Evolutionary conservation across 1,140 invertebrate species (phyloP).

Genomic region (Macrobrachium nipponense): DNA sequence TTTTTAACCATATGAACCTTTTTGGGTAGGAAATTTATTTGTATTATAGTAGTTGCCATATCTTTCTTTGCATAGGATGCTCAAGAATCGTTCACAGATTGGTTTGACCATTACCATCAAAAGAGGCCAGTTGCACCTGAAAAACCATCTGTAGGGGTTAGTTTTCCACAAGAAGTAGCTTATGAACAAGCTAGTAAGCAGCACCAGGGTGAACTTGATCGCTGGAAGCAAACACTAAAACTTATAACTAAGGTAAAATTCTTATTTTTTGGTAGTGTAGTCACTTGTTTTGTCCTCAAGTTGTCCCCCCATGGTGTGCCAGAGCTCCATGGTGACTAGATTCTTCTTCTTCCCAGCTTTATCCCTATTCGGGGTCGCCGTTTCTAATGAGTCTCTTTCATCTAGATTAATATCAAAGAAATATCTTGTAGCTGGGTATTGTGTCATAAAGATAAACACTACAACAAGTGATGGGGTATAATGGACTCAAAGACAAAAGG

Average conservation of each 20-base stretch:
- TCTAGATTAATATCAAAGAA: too few species aligned
- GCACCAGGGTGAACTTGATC: conserved; percentile 80
- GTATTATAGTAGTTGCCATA: neutral
- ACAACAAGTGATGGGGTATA: too few species aligned
- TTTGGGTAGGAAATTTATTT: neutral
- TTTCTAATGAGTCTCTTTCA: too few species aligned
- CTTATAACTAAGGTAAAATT: conserved; percentile 75
- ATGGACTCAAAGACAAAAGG: too few species aligned
- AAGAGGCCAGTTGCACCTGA: conserved; percentile 75
- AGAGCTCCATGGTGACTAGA: too few species aligned
- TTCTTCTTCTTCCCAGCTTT: too few species aligned
- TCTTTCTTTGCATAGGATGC: conserved; percentile 73
- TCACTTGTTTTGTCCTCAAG: too few species aligned
- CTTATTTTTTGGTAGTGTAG: conserved; percentile 12
- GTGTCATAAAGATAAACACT: too few species aligned
- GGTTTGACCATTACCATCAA: conserved; percentile 87
- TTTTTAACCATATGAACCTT: too few species aligned
- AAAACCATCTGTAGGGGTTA: conserved; percentile 71
- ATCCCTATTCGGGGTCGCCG: too few species aligned
- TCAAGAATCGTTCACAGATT: conserved; percentile 87
- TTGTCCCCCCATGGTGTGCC: too few species aligned
- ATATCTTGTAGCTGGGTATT: too few species aligned
- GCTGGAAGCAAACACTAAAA: conserved; percentile 80
- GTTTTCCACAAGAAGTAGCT: conserved; percentile 89
- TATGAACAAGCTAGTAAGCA: conserved; percentile 85